A percentile compares a stretch with the other conserved stretches of the same genome.
Evolutionary conservation across 1,140 invertebrate species (phyloP).

Genomic region (Pseudobourletiella spinata): DNA sequence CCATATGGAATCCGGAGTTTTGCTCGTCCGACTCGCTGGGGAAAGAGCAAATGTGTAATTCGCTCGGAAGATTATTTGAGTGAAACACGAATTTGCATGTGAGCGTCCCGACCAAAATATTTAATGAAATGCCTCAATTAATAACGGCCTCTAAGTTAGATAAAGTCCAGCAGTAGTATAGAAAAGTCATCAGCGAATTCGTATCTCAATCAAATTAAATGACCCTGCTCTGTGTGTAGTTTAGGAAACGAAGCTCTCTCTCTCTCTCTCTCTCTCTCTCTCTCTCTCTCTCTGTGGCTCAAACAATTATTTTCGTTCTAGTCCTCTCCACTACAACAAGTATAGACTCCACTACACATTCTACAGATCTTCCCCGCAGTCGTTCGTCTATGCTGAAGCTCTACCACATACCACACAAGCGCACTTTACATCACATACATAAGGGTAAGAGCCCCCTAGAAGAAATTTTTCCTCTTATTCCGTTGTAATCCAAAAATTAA

Average conservation of each 20-base stretch:
- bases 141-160: not conserved
- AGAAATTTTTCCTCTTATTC: not conserved
- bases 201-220: slow-evolving; percentile 13
- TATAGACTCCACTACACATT: too few species aligned
- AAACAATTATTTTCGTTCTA: not conserved
- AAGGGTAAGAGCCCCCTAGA: not conserved
- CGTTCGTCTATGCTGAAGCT: not conserved
- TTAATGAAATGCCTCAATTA: slow-evolving; percentile 3
- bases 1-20: too few species aligned
- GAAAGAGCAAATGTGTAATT: not conserved
- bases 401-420: not conserved
- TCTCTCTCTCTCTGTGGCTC: too few species aligned
- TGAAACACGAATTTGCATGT: not conserved
- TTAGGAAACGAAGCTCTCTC: too few species aligned
- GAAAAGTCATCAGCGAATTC: slow-evolving; percentile 1
- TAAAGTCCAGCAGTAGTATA: not conserved
- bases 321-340: not conserved
- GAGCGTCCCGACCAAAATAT: not conserved
- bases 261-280: too few species aligned
- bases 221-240: too few species aligned
- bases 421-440: not conserved
- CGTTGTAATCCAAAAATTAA: not conserved
- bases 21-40: not conserved
- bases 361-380: not conserved
- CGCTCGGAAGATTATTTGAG: not conserved